phyloP scores from a whole-genome alignment of 1,140 invertebrate genomes.

The Aculops lycopersici region DNA sequence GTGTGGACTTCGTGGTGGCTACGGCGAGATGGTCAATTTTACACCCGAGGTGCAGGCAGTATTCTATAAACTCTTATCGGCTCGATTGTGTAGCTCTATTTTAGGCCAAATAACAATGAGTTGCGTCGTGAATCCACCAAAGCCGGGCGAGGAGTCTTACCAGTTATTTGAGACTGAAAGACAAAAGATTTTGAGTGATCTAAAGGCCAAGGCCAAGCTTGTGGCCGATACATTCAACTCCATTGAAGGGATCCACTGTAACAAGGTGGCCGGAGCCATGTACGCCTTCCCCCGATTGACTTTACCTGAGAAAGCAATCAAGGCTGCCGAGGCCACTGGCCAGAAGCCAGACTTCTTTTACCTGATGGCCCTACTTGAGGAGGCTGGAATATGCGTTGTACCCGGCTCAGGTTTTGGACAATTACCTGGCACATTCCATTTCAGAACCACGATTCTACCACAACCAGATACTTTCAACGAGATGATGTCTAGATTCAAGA shows the following conservation, averaged over 20 bases:
- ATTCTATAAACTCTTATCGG: slow-evolving; percentile 67
- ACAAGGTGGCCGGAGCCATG: slow-evolving; percentile 68
- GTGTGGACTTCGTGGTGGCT: slow-evolving; percentile 78
- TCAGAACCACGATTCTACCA: slow-evolving; percentile 23
- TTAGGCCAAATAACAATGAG: slow-evolving; percentile 50
- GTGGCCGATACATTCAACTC: slow-evolving; percentile 64
- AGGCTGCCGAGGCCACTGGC: slow-evolving; percentile 28
- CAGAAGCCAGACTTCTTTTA: slow-evolving; percentile 59
- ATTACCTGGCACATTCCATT: slow-evolving; percentile 64
- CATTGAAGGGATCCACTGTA: slow-evolving; percentile 61
- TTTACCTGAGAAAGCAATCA: slow-evolving; percentile 38
- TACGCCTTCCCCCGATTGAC: slow-evolving; percentile 62
- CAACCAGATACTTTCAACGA: slow-evolving; percentile 8
- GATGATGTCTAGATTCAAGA: slow-evolving; percentile 9
- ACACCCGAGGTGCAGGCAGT: slow-evolving; percentile 47
- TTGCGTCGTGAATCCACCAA: slow-evolving; percentile 43
- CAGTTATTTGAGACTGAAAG: slow-evolving; percentile 41
- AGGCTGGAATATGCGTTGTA: slow-evolving; percentile 55
- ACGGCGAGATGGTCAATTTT: slow-evolving; percentile 59
- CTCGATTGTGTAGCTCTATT: slow-evolving; percentile 64
- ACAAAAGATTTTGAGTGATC: slow-evolving; percentile 34
- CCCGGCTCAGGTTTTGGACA: slow-evolving; percentile 78
- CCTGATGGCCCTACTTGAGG: slow-evolving; percentile 64
- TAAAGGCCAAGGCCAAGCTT: slow-evolving; percentile 40
- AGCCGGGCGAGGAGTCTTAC: slow-evolving; percentile 46